phyloP scores from a whole-genome alignment of 2,888 invertebrate genomes.

The Melangyna quadrimaculata region DNA sequence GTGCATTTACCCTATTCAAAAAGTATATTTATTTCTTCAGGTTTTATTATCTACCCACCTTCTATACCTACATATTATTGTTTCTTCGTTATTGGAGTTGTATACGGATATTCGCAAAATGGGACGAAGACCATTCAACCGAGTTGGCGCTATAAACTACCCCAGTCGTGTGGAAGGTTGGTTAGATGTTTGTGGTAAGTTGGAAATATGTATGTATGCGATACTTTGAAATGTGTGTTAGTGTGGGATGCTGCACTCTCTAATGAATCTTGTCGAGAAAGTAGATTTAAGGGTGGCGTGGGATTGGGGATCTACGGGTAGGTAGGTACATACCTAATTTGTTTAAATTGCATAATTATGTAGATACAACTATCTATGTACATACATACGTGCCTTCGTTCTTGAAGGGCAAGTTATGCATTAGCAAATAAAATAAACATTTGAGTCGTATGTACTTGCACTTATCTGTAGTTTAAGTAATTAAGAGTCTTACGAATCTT shows the following conservation, averaged over 20 bases:
- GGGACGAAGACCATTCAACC: conserved; percentile 80
- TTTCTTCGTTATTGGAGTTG: conserved; percentile 12
- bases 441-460: no score
- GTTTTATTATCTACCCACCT: not conserved
- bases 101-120: conserved; percentile 72
- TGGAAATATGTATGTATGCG: not conserved
- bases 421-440: no score
- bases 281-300: not conserved
- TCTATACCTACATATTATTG: not conserved
- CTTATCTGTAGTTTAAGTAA: no score
- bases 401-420: no score
- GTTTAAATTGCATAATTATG: not conserved
- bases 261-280: not conserved
- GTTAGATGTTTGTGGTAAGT: conserved; percentile 81
- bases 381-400: no score
- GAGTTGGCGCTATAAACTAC: conserved; percentile 80
- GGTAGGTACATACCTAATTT: not conserved
- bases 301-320: not conserved
- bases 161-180: conserved; percentile 81
- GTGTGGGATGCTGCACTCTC: conserved; percentile 32
- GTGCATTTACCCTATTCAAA: no score
- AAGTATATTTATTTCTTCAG: not conserved
- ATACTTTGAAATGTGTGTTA: not conserved
- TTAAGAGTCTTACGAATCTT: no score
- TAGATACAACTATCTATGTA: not conserved